Percentiles rank a stretch among this genome's conserved stretches.
phyloP scores from a whole-genome alignment of 92 coral and sea anemone species.

The Parazoanthus darwini region DNA sequence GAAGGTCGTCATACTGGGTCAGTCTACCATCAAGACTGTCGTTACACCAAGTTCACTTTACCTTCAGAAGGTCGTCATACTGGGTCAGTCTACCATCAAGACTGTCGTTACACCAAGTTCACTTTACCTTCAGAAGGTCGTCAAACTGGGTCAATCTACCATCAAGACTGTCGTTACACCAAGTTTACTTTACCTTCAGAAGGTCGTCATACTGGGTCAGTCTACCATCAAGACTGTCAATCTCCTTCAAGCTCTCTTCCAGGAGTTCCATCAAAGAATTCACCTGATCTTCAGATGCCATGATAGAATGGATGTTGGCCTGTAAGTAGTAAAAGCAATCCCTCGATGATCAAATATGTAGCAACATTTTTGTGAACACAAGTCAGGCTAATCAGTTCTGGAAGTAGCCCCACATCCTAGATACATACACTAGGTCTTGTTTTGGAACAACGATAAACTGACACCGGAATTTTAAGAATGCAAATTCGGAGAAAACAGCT shows the following conservation, averaged over 20 bases:
- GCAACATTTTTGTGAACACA: too few species aligned
- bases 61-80: constrained; percentile 76
- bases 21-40: constrained; percentile 73
- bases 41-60: neutral
- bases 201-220: constrained; percentile 83
- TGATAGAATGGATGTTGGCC: constrained; percentile 97
- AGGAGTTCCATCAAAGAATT: constrained; percentile 84
- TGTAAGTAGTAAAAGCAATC: constrained; percentile 16
- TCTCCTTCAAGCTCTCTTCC: constrained; percentile 84
- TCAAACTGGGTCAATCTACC: constrained; percentile 77
- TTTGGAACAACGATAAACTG: too few species aligned
- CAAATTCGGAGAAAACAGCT: too few species aligned
- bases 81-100: constrained; percentile 81
- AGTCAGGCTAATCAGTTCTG: too few species aligned
- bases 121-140: constrained; percentile 76
- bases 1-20: constrained; percentile 69
- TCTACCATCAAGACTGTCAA: constrained; percentile 81
- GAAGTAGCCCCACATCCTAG: too few species aligned
- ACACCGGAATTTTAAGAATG: too few species aligned
- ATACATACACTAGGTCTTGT: neutral
- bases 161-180: constrained; percentile 53
- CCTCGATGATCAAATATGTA: too few species aligned
- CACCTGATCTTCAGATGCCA: constrained; percentile 98
- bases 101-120: constrained; percentile 73
- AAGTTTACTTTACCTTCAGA: constrained; percentile 58